Conservation (phyloP, 2,797 vertebrate species). For the Amniataba percoides region DNA sequence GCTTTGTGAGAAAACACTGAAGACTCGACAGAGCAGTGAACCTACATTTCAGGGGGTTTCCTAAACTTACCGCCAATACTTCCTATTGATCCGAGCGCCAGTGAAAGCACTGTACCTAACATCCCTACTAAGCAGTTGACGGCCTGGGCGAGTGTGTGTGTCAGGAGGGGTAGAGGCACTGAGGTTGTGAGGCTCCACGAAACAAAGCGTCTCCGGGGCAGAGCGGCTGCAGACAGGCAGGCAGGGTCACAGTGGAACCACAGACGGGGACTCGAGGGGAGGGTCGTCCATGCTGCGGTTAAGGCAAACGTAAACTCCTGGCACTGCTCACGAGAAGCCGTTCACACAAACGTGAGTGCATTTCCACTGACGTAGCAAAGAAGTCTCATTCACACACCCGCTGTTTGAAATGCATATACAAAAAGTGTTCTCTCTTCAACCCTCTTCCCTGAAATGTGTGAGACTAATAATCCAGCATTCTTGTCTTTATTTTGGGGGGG, state of each 20-base stretch:
- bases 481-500: constrained; percentile 65
- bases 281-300: constrained; percentile 71
- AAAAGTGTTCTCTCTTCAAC: constrained; percentile 63
- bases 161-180: constrained; percentile 68
- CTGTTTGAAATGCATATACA: constrained; percentile 76
- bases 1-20: constrained; percentile 18
- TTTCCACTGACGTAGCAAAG: constrained; percentile 62
- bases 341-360: constrained; percentile 57
- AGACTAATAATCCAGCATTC: constrained; percentile 81
- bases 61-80: constrained; percentile 20
- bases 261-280: constrained; percentile 35
- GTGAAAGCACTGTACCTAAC: constrained; percentile 17
- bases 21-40: constrained; percentile 17
- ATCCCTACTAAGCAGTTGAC: constrained; percentile 25
- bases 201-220: constrained; percentile 51
- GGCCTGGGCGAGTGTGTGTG: constrained; percentile 28
- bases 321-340: constrained; percentile 56
- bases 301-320: constrained; percentile 79
- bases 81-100: constrained; percentile 34
- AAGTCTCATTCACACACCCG: constrained; percentile 63
- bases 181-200: constrained; percentile 63
- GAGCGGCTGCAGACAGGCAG: constrained; percentile 42
- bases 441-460: constrained; percentile 84
- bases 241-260: constrained; percentile 63
- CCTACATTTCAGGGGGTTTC: constrained; percentile 13